Base-by-base conservation (phyloP, 1,140 invertebrate species). In the Sitobion miscanthi region DNA sequence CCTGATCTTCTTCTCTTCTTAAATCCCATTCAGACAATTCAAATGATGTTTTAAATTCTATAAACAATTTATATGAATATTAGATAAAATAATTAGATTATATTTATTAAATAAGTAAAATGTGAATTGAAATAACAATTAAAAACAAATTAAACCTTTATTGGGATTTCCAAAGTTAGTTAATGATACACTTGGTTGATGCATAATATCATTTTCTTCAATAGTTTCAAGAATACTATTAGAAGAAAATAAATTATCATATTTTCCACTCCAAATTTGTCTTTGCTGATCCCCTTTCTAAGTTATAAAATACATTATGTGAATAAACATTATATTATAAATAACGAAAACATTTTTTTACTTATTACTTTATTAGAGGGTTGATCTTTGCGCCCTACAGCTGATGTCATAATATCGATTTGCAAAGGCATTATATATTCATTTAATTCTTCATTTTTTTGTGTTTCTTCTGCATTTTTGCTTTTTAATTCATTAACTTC, bases 1-100 rank as follows among this genome's bases (percentile, higher is more conserved):
- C n/a, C 7, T 1, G 17, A 82, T 90, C 62, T 90, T 94, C 54
- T 45, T 86, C 94, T 93, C 94, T 93, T 35, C 95, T 94, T 62
- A 95, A 94, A 83, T 95, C 94, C 35, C 94, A 82, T 94, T 95
- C 95, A 94, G 95, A 95, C 82, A 95, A 94, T 88, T 94, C 94
- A 30, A 95, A 94, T 20, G 93, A 94, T 20, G 94, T 94, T 77
- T 94, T 92, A 94, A 95, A 94, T 20, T 93, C 94, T 94, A 35
- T 57, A 94, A 25, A 42, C 35, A 35, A 88, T 25, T 9, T 8
- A 30, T 57, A 57, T 57, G 25, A 57, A 57, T 57, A 7, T 25
- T 57, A 57, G 7, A 25, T 23, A 57, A 38, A 38, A 38, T 38
- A 38, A 38, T 38, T 38, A 38, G 38, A 38, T 38, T 38, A 42